Conservation (phyloP, 1,140 invertebrate species). For the Atta cephalotes region DNA sequence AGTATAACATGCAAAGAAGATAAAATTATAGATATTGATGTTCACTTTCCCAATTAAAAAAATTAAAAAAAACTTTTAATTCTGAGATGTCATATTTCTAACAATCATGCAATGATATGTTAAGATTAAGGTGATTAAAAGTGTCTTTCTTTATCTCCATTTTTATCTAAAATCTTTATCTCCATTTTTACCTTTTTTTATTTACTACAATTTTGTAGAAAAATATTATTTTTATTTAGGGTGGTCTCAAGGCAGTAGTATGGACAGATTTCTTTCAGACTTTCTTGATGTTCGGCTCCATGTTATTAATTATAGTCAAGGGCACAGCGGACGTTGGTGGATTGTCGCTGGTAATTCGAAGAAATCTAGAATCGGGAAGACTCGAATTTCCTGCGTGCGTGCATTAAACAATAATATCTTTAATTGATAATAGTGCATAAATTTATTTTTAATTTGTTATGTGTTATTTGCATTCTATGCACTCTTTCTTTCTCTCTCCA, state of each 20-base stretch:
- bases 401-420: slow-evolving; percentile 15
- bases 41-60: too few species aligned
- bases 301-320: slow-evolving; percentile 93
- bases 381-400: slow-evolving; percentile 92
- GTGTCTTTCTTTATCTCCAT: too few species aligned
- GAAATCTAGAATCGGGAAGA: slow-evolving; percentile 90
- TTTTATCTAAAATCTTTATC: too few species aligned
- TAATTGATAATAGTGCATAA: not conserved
- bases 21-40: too few species aligned
- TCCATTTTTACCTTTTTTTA: too few species aligned
- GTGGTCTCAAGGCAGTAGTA: slow-evolving; percentile 96
- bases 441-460: not conserved
- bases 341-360: slow-evolving; percentile 89
- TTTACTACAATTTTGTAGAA: not conserved
- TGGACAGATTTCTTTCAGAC: slow-evolving; percentile 97
- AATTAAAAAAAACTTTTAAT: too few species aligned
- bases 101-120: too few species aligned
- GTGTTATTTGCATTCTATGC: not conserved
- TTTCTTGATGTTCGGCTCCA: slow-evolving; percentile 93
- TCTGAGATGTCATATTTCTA: too few species aligned
- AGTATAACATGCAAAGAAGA: too few species aligned
- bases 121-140: too few species aligned
- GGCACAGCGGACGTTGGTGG: slow-evolving; percentile 94
- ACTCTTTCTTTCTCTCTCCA: not conserved
- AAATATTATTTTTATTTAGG: slow-evolving; percentile 87